Evolutionary conservation across 2,797 vertebrate genomes (phyloP), one percentile per base, ranked within the genome.

Genomic region (Hafferia zeledoni): DNA sequence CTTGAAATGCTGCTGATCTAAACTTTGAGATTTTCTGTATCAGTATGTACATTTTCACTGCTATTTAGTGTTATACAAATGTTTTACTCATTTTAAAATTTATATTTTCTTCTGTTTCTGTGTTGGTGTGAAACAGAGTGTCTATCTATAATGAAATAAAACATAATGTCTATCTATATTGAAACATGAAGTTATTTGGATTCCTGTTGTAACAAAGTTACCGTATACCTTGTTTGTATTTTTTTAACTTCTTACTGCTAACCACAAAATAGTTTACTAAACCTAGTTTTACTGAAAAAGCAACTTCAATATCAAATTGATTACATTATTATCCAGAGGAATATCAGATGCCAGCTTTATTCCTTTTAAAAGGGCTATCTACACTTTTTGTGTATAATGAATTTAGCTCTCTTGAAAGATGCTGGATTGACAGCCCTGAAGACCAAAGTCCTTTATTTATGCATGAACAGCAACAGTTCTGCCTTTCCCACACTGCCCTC

Each of bases 351-450:
- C 70, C 74, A 74, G 37, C 56, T 95, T 92, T 59, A 47, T 81
- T 95, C 56, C 44, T 81, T 94, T 93, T 75, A 57, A 64, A 89
- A 94, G 25, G 37, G 28, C 37, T 81, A 87, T 72, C 86, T 95
- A 47, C 57, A 64, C 81, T 86, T 94, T 79, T 80, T 65, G 31
- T 89, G 53, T 78, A 70, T 74, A 88, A 83, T 72, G 84, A 92
- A 95, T 95, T 90, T 97, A 79, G 49, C 87, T 93, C 89, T 94
- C 90, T 91, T 96, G 94, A 97, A 94, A 90, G 85, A 86, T 96
- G 89, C 87, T 89, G 67, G 94, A 96, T 91, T 97, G 96, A 97
- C 96, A 97, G 95, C 94, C 87, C 81, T 79, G 95, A 95, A 85
- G 93, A 92, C 91, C 27, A 33, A 94, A 96, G 75, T 89, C 83